Base-by-base conservation (phyloP, 2,888 invertebrate genomes). In the Leptinotarsa rubiginosa region DNA sequence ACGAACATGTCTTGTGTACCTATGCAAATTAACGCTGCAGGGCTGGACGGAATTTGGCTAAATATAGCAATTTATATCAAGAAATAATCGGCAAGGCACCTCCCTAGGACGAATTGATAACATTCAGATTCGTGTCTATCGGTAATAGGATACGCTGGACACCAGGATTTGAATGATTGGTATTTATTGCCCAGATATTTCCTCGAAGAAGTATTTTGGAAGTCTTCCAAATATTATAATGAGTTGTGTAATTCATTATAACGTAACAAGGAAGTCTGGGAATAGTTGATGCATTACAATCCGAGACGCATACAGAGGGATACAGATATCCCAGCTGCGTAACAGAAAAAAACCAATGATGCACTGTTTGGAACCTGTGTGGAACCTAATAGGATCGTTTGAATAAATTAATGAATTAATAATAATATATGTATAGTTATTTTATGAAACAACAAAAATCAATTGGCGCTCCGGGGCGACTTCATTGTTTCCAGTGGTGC, bases 11-110 rank as follows among this genome's bases (percentile, higher is more conserved):
- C 69, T 69, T 69, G 47, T 69, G 59, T 69, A 69, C 56, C 56
- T 47, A 69, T 56, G 69, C 59, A 69, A 69, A 69, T 69, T 69
- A 25, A 20, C 56, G 69, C 69, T 22, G n/a, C 15, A 18, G 56
- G 69, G 69, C 69, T 62, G n/a, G 18, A 31, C 62, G 62, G 62
- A 22, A 62, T 62, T 25, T 18, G 13, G 62, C 18, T 62, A 16
- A 62, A 62, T 62, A 41, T 62, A 62, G 62, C 62, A 62, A 41
- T 62, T 62, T 62, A 62, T 62, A n/a, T n/a, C n/a, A 31, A 62
- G 62, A 62, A 62, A 62, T 62, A 41, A 16, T 41, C 41, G 41
- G 62, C 31, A n/a, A 31, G 31, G 62, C 31, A n/a, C 31, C 62
- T 62, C 41, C 16, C 41, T 41, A 31, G 62, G 18, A 62, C 31